These are phyloP conservation scores for Cetonia aurata DNA, from an alignment of 2,888 invertebrate genomes.

Conservation along the genomic window DNA sequence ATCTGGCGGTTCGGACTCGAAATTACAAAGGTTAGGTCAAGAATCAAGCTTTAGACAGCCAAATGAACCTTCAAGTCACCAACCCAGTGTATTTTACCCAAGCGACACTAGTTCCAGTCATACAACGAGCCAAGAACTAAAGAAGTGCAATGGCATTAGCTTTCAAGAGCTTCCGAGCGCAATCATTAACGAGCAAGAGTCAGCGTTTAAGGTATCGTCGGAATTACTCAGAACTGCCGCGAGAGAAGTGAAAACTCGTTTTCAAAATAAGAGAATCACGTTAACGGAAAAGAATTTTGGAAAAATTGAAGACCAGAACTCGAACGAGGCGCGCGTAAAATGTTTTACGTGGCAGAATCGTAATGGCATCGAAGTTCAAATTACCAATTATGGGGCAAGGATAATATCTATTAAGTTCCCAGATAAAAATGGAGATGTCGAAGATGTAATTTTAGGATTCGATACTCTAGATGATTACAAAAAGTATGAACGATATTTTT, in stretches of 20 bases:
- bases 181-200: neutral
- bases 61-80: too few relatives aligned
- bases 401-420: conserved; percentile 77
- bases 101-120: neutral
- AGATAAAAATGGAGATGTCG: conserved; percentile 77
- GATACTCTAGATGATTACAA: conserved; percentile 81
- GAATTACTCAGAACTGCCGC: neutral
- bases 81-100: neutral
- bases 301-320: conserved; percentile 54
- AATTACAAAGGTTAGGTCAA: too few relatives aligned
- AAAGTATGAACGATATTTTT: conserved; percentile 73
- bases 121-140: neutral
- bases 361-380: conserved; percentile 75
- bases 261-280: conserved; percentile 52
- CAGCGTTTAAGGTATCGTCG: neutral
- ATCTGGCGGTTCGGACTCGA: too few relatives aligned
- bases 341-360: conserved; percentile 78
- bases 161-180: conserved; percentile 7
- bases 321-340: conserved; percentile 64
- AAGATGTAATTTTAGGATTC: conserved; percentile 86
- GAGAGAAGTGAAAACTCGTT: conserved; percentile 39
- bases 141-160: conserved; percentile 27
- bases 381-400: conserved; percentile 87
- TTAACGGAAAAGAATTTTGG: conserved; percentile 60
- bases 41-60: too few relatives aligned